Evolutionary conservation across 2,888 invertebrate species (phyloP).

Genomic region (Dolichomitus sp.): DNA sequence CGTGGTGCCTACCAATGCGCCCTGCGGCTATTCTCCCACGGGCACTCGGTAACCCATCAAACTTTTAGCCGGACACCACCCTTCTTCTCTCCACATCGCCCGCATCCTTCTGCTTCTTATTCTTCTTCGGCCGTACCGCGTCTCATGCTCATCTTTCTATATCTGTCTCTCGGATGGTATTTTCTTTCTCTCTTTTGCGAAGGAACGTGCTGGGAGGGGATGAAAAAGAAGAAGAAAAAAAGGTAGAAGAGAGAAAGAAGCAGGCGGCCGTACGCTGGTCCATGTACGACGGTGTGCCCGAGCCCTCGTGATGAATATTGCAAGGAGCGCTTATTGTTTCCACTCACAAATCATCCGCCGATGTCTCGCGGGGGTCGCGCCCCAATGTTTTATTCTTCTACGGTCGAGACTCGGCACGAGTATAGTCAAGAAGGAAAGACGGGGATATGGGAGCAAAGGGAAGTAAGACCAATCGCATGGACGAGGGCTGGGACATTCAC

Average conservation of each 20-base stretch:
- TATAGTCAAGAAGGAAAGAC: constrained; percentile 36
- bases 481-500: constrained; percentile 39
- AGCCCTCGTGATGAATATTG: constrained; percentile 84
- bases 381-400: constrained; percentile 83
- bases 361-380: constrained; percentile 83
- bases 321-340: constrained; percentile 85
- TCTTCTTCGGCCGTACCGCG: constrained; percentile 56
- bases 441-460: constrained; percentile 6
- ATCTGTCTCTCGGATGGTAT: constrained; percentile 57
- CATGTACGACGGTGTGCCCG: constrained; percentile 68
- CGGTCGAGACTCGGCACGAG: constrained; percentile 71
- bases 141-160: constrained; percentile 66
- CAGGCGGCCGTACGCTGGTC: constrained; percentile 69
- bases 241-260: constrained; percentile 59
- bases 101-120: constrained; percentile 59
- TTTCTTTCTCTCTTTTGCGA: constrained; percentile 70
- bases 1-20: constrained; percentile 83
- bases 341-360: constrained; percentile 85
- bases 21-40: constrained; percentile 79
- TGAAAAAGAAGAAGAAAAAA: constrained; percentile 29
- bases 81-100: constrained; percentile 54
- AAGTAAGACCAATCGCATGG: constrained; percentile 45
- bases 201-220: constrained; percentile 67
- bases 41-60: constrained; percentile 85
- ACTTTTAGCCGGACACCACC: constrained; percentile 85